These are phyloP conservation scores for Trichoplusia ni DNA, from an alignment of 1,140 invertebrate species.

Conservation along the genomic window DNA sequence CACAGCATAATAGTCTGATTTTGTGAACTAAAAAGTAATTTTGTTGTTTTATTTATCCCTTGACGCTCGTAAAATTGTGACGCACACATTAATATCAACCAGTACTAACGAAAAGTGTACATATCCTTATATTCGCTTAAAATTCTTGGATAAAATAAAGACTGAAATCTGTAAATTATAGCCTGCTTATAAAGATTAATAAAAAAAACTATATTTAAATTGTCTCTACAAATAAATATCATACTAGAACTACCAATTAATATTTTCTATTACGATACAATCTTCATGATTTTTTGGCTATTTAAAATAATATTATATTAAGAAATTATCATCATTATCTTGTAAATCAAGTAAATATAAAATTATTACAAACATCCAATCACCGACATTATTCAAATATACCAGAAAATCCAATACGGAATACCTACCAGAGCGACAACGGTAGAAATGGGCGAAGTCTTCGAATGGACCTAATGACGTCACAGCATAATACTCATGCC, in stretches of 20 bases:
- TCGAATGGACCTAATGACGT: conserved; percentile 6
- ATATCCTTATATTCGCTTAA: too few species aligned
- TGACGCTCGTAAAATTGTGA: not conserved
- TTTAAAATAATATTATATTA: too few species aligned
- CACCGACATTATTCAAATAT: not conserved
- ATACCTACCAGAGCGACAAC: too few species aligned
- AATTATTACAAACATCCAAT: not conserved
- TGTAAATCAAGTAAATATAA: not conserved
- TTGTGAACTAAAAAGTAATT: not conserved
- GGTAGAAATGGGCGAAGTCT: not conserved
- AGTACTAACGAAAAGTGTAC: not conserved
- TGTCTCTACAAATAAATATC: too few species aligned
- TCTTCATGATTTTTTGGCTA: too few species aligned
- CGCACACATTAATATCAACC: not conserved
- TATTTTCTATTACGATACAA: too few species aligned
- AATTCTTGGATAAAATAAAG: too few species aligned
- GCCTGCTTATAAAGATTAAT: too few species aligned
- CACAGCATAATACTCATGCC: not conserved
- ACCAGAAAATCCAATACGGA: not conserved
- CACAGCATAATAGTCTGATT: not conserved
- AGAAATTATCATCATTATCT: not conserved
- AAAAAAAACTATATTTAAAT: too few species aligned
- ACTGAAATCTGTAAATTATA: too few species aligned
- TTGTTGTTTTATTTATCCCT: not conserved
- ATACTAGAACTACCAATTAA: too few species aligned